A percentile compares a stretch with the other conserved stretches of the same genome.
Evolutionary conservation across 2,888 invertebrate genomes (phyloP).

Genomic region (Teleogryllus oceanicus): DNA sequence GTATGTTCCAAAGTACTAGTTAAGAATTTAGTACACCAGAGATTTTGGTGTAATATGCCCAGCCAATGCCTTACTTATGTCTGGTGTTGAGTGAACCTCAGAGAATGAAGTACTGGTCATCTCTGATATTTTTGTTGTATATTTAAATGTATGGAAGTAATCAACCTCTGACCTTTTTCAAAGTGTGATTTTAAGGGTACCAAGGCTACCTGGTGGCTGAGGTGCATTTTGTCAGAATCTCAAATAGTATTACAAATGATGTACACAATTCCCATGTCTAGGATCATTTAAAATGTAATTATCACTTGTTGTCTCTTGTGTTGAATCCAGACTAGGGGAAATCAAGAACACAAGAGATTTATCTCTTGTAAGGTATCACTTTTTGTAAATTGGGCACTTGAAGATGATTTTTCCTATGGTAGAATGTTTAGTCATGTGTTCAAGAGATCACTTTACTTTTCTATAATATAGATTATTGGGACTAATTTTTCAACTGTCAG

Average conservation of each 20-base stretch:
- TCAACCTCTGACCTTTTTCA: not conserved
- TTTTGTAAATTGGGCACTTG: not conserved
- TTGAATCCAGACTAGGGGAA: conserved; percentile 9
- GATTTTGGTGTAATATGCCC: not conserved
- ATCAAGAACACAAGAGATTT: not conserved
- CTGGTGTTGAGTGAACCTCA: not conserved
- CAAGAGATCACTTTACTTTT: not conserved
- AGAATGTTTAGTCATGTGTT: not conserved
- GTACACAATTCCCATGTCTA: not conserved
- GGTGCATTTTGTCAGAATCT: no score
- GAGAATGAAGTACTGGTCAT: not conserved
- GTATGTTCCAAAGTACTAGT: no score
- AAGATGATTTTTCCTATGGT: not conserved
- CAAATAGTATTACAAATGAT: not conserved
- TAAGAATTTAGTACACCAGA: no score
- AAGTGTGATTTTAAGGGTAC: not conserved
- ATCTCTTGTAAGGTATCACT: not conserved
- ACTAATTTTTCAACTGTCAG: not conserved
- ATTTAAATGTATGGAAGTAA: not conserved
- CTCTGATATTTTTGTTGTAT: conserved; percentile 2
- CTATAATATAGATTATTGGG: not conserved
- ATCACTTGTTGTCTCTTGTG: not conserved
- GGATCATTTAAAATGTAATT: not conserved
- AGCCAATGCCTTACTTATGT: not conserved
- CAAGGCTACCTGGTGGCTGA: no score